Conservation (phyloP, 1,140 invertebrate genomes). For the Hyposmocoma kahamanoa region DNA sequence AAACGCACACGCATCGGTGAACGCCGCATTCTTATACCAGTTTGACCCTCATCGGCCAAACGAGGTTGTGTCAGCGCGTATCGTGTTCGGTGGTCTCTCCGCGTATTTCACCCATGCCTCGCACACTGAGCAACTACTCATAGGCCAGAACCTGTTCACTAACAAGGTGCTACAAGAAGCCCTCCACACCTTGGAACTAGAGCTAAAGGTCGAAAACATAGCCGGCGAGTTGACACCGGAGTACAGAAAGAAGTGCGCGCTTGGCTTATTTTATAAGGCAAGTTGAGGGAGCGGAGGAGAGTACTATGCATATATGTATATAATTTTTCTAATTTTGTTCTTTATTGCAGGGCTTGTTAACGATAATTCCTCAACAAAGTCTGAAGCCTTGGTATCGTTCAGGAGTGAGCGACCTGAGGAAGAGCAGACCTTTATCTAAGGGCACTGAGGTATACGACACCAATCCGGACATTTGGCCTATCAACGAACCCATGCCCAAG, state of each 20-base stretch:
- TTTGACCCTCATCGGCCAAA: slow-evolving; percentile 53
- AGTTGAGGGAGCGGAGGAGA: slow-evolving; percentile 4
- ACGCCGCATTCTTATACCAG: slow-evolving; percentile 80
- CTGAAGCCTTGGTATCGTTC: slow-evolving; percentile 31
- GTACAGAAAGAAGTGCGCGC: slow-evolving; percentile 77
- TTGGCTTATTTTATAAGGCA: slow-evolving; percentile 83
- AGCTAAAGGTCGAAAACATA: slow-evolving; percentile 77
- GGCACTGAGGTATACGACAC: slow-evolving; percentile 79
- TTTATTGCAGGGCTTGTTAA: slow-evolving; percentile 29
- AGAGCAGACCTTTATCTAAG: slow-evolving; percentile 74
- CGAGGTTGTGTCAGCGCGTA: slow-evolving; percentile 62
- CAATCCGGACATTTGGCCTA: slow-evolving; percentile 77
- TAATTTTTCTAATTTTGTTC: slow-evolving; percentile 12
- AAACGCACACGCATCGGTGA: slow-evolving; percentile 83
- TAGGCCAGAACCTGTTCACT: slow-evolving; percentile 70
- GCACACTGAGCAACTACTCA: slow-evolving; percentile 77
- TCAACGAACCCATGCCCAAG: slow-evolving; percentile 78
- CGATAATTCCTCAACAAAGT: slow-evolving; percentile 21
- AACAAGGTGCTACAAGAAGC: slow-evolving; percentile 72
- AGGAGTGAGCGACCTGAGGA: slow-evolving; percentile 56
- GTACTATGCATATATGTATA: too few relatives aligned
- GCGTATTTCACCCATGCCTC: slow-evolving; percentile 79
- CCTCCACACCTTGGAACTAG: slow-evolving; percentile 73
- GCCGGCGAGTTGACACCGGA: slow-evolving; percentile 77
- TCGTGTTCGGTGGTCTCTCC: slow-evolving; percentile 79